Evolutionary conservation across 2,888 invertebrate genomes (phyloP).

Genomic region (Philopedon plagiatum): DNA sequence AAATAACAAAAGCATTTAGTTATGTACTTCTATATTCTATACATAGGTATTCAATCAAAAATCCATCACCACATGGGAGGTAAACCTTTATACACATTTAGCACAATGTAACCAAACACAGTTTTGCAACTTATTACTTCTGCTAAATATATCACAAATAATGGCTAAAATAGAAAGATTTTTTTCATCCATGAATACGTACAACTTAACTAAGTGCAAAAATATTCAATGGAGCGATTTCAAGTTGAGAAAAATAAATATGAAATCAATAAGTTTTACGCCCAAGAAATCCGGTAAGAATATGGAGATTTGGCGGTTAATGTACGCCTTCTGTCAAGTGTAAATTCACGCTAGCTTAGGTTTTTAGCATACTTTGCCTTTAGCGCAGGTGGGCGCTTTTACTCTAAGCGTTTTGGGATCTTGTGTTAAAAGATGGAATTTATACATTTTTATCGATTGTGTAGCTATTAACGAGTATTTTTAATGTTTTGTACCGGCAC

Average conservation of each 20-base stretch:
- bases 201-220: constrained; percentile 13
- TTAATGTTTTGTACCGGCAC: too few relatives aligned
- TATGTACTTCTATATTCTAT: too few relatives aligned
- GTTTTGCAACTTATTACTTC: background rate
- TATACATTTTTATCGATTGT: background rate
- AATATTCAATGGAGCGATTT: constrained; percentile 30
- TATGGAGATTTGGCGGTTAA: constrained; percentile 56
- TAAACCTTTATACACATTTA: background rate
- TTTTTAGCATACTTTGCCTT: constrained; percentile 39
- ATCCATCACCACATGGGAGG: background rate
- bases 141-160: constrained; percentile 6
- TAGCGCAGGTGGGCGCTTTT: constrained; percentile 30
- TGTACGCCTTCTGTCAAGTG: constrained; percentile 51
- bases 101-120: background rate
- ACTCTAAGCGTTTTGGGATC: background rate
- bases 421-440: background rate
- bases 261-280: constrained; percentile 55
- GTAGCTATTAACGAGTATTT: background rate
- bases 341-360: constrained; percentile 59
- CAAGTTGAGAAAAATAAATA: constrained; percentile 42
- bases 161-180: background rate
- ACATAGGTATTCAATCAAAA: too few relatives aligned
- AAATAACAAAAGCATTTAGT: too few relatives aligned
- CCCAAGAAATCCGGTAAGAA: constrained; percentile 58
- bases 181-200: constrained; percentile 14